Percentiles rank a stretch among this genome's conserved stretches.
Conservation (phyloP, 2,797 vertebrate genomes). For the Pipistrellus nathusii region DNA sequence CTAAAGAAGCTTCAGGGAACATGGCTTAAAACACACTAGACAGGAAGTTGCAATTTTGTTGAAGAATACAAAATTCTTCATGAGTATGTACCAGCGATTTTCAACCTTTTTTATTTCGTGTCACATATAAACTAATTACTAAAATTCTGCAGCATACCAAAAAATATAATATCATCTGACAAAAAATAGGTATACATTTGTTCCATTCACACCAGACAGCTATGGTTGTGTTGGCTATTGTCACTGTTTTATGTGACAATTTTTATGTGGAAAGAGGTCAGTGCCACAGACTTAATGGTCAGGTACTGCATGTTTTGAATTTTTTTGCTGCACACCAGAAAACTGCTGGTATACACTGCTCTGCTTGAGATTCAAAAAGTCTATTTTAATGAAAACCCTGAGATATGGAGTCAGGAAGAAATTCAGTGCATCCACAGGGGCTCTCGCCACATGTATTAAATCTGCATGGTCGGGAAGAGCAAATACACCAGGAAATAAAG, state of each 20-base stretch:
- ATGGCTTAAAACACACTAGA: background rate
- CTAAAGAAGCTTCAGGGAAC: constrained; percentile 34
- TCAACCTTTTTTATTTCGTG: background rate
- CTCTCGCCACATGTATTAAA: background rate
- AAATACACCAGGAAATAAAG: background rate
- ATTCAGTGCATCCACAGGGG: background rate
- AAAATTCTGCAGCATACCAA: background rate
- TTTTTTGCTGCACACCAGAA: background rate
- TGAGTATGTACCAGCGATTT: background rate
- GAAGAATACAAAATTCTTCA: background rate
- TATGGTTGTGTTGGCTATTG: background rate
- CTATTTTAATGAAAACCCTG: background rate
- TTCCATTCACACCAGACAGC: background rate
- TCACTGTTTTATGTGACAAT: background rate
- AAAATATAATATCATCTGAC: background rate
- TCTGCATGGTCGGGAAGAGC: background rate
- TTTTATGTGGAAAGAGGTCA: background rate
- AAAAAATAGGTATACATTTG: background rate
- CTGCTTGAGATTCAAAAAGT: background rate
- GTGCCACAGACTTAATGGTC: background rate
- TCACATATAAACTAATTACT: background rate
- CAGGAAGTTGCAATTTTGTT: background rate
- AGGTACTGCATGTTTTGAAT: background rate
- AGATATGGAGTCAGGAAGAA: background rate
- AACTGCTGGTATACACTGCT: background rate